Conservation (phyloP, 2,888 invertebrate genomes). For the Anthophora plumipes region DNA sequence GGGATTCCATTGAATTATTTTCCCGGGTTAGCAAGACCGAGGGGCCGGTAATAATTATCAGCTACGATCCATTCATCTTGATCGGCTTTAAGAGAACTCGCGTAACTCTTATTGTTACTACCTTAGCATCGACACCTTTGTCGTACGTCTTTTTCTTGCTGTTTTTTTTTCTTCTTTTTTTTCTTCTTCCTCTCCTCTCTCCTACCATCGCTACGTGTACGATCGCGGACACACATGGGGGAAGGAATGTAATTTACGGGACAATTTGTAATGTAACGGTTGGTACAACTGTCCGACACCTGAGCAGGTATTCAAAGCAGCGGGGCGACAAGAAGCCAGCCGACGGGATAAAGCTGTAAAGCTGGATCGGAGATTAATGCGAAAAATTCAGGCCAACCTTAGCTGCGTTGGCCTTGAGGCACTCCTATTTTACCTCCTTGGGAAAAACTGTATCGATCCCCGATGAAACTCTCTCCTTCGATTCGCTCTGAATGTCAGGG, state of each 20-base stretch:
- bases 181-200: background rate
- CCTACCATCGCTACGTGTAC: background rate
- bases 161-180: background rate
- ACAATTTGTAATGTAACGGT: constrained; percentile 50
- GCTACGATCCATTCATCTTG: constrained; percentile 77
- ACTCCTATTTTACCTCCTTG: constrained; percentile 51
- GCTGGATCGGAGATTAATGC: constrained; percentile 48
- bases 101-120: constrained; percentile 53
- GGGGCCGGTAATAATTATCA: constrained; percentile 75
- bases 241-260: constrained; percentile 47
- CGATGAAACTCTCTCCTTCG: constrained; percentile 30
- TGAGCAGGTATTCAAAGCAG: constrained; percentile 23
- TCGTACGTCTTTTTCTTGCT: constrained; percentile 13
- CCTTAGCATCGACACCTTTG: constrained; percentile 32
- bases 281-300: constrained; percentile 6
- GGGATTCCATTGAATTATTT: constrained; percentile 64
- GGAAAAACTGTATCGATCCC: constrained; percentile 44
- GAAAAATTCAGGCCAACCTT: constrained; percentile 53
- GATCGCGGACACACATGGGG: constrained; percentile 9
- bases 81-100: constrained; percentile 42
- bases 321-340: constrained; percentile 5
- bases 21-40: constrained; percentile 28
- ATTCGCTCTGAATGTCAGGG: constrained; percentile 28
- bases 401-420: constrained; percentile 43
- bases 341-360: constrained; percentile 44